Evolutionary conservation across 2,113 vertebrate genomes (phyloP), one percentile per base, ranked within the genome.

Genomic region (Apus apus): DNA sequence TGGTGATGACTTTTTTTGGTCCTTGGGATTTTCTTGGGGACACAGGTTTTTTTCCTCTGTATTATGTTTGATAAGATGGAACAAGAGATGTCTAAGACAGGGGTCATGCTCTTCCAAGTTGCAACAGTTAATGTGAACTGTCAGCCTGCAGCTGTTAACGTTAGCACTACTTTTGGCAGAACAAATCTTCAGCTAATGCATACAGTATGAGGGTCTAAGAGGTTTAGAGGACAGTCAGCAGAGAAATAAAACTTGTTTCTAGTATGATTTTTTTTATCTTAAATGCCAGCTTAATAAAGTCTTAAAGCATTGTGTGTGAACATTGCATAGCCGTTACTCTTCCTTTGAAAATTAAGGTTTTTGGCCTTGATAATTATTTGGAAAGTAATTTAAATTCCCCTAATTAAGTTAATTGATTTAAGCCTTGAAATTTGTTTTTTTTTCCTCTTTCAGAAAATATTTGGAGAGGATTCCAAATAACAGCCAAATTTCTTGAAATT

Each of bases 141-240:
- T 97, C 96, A 97, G 94, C 85, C 74, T 88, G 87, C 96, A 97
- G 95, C 95, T 97, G 95, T 94, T 97, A 75, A 84, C 11, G 36
- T 95, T 93, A 92, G 25, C 48, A 34, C 68, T 88, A 78, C 75
- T 88, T 93, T 91, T 77, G 90, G 89, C 77, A 94, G 93, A 97
- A 94, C 91, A 89, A 91, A 95, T 96, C 93, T 95, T 76, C 68
- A 94, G 18, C 75, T 94, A 91, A 89, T 87, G 60, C 85, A 82
- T 3, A 56, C 32, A 81, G 6, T 90, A 89, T 74, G 68, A 70
- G 74, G 29, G 46, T 61, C 85, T 95, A 83, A 82, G 70, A 77
- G 76, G 45, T 93, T 96, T 94, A 94, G 81, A 91, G 92, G 81
- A 95, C 78, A 96, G 64, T 29, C 68, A 68, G 72, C 27, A 91